These are phyloP conservation scores for Phyllotreta striolata DNA, from an alignment of 2,888 invertebrate genomes.

Conservation along the genomic window DNA sequence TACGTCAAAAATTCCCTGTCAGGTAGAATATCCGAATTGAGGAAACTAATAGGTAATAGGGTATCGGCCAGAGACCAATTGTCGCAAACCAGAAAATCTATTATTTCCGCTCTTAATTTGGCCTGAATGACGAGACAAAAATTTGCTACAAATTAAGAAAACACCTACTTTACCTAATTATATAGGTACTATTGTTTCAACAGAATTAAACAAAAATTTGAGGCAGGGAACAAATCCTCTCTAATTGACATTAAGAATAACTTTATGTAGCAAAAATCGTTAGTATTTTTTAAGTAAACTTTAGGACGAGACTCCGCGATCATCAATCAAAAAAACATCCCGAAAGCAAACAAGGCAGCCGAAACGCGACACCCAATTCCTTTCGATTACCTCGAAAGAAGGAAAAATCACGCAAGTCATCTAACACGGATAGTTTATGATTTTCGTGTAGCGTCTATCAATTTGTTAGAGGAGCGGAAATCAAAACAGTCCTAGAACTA, in stretches of 20 bases:
- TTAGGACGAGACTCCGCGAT: neutral
- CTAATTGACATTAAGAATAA: no score
- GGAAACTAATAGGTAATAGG: slow-evolving; percentile 9
- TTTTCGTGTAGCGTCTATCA: slow-evolving; percentile 47
- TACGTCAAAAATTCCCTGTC: no score
- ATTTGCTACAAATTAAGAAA: slow-evolving; percentile 11
- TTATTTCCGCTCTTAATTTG: slow-evolving; percentile 22
- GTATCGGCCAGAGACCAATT: slow-evolving; percentile 22
- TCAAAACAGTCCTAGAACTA: slow-evolving; percentile 47
- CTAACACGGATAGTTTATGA: slow-evolving; percentile 40
- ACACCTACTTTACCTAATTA: no score
- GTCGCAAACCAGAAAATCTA: slow-evolving; percentile 26
- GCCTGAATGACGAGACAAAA: slow-evolving; percentile 18
- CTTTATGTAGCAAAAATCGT: neutral
- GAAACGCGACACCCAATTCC: slow-evolving; percentile 32
- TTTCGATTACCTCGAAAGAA: slow-evolving; percentile 30
- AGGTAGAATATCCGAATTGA: no score
- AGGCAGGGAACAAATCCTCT: no score
- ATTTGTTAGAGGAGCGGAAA: slow-evolving; percentile 45
- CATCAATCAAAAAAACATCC: slow-evolving; percentile 22
- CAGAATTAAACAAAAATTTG: no score
- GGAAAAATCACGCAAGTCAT: slow-evolving; percentile 41
- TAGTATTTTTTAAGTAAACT: neutral
- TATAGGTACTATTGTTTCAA: no score
- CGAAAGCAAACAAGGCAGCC: slow-evolving; percentile 27